These are phyloP conservation scores for Orientallactaga bullata DNA, from an alignment of 2,113 vertebrate genomes.

Conservation along the genomic window DNA sequence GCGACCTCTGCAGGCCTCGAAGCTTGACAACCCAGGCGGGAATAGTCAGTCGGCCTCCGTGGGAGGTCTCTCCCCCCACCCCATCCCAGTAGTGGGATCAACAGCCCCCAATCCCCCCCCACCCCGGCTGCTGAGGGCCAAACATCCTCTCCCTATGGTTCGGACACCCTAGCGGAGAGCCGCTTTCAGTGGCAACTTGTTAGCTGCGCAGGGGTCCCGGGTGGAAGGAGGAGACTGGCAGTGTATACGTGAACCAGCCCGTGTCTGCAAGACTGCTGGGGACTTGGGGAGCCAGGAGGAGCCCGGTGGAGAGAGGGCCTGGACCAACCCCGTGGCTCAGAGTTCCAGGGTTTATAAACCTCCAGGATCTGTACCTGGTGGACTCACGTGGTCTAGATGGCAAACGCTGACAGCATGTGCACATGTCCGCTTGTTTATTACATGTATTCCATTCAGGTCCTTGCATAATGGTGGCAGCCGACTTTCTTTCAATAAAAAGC, in stretches of 20 bases:
- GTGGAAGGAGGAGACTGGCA: neutral
- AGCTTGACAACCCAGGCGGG: neutral
- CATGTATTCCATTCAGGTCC: conserved; percentile 9
- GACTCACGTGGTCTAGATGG: neutral
- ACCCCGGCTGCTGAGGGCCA: neutral
- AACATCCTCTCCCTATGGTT: too few species aligned
- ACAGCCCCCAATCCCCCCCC: too few species aligned
- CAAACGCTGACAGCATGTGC: neutral
- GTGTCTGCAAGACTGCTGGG: neutral
- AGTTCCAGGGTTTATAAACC: neutral
- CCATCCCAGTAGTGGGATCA: neutral
- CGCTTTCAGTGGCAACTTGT: neutral
- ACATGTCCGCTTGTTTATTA: neutral
- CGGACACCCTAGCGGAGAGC: neutral
- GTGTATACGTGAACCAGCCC: neutral
- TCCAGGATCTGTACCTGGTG: neutral
- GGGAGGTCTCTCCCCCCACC: neutral
- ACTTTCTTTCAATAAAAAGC: neutral
- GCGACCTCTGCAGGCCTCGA: neutral
- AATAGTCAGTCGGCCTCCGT: neutral
- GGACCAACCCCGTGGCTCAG: too few species aligned
- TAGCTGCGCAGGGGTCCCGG: neutral
- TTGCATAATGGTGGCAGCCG: neutral
- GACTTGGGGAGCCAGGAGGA: neutral
- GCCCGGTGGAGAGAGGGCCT: neutral